Base-by-base conservation (phyloP, 2,888 invertebrate genomes). In the Alloplasta piceator region DNA sequence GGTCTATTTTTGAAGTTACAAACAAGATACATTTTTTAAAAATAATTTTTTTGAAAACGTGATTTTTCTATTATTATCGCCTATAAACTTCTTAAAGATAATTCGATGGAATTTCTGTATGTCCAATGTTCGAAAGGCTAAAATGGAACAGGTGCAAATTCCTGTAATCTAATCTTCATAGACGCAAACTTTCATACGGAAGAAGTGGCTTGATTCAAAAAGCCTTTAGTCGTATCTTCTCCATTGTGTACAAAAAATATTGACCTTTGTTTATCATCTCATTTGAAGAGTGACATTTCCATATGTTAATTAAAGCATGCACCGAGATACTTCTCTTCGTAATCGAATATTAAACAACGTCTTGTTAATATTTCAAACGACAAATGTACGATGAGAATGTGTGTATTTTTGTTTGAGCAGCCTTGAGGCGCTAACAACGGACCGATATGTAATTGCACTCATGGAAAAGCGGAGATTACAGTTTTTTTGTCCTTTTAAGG, bases 351-450 rank as follows among this genome's bases (percentile, higher is more conserved):
- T 43, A 43, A 9, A 43, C 9, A 36, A 41, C 50, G 48, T 48
- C 41, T 39, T 58, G 26, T 26, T 26, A 43, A 14, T 60, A 55
- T 67, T 72, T 72, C 61, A 43, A 50, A 55, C 16, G 39, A 26
- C 43, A 60, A 52, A 72, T 72, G 36, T 61, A 16, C 36, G 10
- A 6, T 36, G 9, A 7, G 52, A 48, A 14, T 55, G 7, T 39
- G 61, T n/a, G 76, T 63, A 68, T 67, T 76, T 76, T 66, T 71
- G 52, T 80, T 80, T 68, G 48, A 63, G 67, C 48, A 76, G 61
- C 67, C 71, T 80, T 67, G 61, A 48, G 41, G 14, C 48, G 43
- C 36, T 56, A 60, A 46, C 48, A 68, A 38, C 38, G 38, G 9
- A 6, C 26, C 7, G 52, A 79, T 41, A 26, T 56, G 63, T 60